Base-by-base conservation (phyloP, 2,888 invertebrate genomes). In the Torymus aiolomorphi region DNA sequence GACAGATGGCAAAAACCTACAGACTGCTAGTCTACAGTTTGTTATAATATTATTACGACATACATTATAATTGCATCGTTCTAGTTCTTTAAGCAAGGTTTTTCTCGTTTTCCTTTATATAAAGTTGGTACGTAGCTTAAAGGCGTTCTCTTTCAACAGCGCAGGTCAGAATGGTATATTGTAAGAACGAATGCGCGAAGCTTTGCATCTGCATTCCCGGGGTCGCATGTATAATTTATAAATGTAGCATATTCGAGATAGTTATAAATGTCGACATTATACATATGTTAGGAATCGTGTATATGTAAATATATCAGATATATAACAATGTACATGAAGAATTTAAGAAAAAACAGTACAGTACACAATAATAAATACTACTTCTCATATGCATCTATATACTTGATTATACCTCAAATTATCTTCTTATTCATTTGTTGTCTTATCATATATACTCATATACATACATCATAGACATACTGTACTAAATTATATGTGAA, bases 291-390 rank as follows among this genome's bases (percentile, higher is more conserved):
- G 83, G 84, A 83, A 82, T 83, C 81, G 84, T 85, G 84, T 85
- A 85, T 83, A 84, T 85, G 85, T 85, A 84, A 84, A 84, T 85
- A 83, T 86, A 84, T 84, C 42, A 82, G 82, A 85, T 84, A 82
- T 82, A 77, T 82, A 82, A 80, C 80, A 87, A 89, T 88, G 87
- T 88, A 88, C 87, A 88, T 86, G 86, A 85, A 88, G 86, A 87
- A 82, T 84, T 87, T 86, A 86, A 80, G 78, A 82, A 82, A 79
- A 80, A 87, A 89, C 87, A 87, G 87, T 88, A 89, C 87, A 86
- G 87, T 89, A 89, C 87, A 88, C 86, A 88, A 88, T 88, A 88
- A 89, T 89, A 88, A 88, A 89, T 88, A 88, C 87, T 88, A 89
- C 86, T 87, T 88, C 85, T 81, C 79, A 82, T 88, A 87, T 87